Evolutionary conservation across 2,888 invertebrate species (phyloP).

Genomic region (Agrenia bidenticulata): DNA sequence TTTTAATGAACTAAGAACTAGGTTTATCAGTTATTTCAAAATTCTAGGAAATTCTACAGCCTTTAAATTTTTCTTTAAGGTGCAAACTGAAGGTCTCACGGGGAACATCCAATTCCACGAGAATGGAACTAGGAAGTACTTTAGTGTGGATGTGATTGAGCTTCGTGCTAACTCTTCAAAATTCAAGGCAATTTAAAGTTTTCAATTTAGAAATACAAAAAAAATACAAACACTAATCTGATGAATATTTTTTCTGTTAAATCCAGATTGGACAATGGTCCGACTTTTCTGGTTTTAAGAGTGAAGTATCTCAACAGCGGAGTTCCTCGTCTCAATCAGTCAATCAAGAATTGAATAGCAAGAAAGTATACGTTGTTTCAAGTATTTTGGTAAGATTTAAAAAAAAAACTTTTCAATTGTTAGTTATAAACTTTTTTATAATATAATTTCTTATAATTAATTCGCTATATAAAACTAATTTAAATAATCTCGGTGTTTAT

Average conservation of each 20-base stretch:
- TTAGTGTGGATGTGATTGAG: slow-evolving; percentile 83
- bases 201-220: too few relatives aligned
- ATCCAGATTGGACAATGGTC: slow-evolving; percentile 40
- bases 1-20: too few relatives aligned
- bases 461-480: too few relatives aligned
- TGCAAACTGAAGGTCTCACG: slow-evolving; percentile 83
- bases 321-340: slow-evolving; percentile 8
- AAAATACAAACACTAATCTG: too few relatives aligned
- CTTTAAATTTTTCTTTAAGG: too few relatives aligned
- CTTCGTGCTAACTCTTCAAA: slow-evolving; percentile 57
- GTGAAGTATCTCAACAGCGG: slow-evolving; percentile 14
- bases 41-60: background rate
- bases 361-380: slow-evolving; percentile 32
- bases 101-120: slow-evolving; percentile 89
- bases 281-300: slow-evolving; percentile 35
- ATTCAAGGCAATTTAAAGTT: slow-evolving; percentile 1
- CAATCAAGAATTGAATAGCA: slow-evolving; percentile 1
- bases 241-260: background rate
- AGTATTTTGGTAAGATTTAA: slow-evolving; percentile 31
- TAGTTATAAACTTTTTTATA: too few relatives aligned
- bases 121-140: slow-evolving; percentile 76
- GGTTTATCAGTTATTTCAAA: background rate
- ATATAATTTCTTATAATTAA: too few relatives aligned
- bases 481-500: background rate
- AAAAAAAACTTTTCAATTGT: too few relatives aligned